Conservation (phyloP, 2,113 vertebrate genomes). For the Phylloscopus trochiloides region DNA sequence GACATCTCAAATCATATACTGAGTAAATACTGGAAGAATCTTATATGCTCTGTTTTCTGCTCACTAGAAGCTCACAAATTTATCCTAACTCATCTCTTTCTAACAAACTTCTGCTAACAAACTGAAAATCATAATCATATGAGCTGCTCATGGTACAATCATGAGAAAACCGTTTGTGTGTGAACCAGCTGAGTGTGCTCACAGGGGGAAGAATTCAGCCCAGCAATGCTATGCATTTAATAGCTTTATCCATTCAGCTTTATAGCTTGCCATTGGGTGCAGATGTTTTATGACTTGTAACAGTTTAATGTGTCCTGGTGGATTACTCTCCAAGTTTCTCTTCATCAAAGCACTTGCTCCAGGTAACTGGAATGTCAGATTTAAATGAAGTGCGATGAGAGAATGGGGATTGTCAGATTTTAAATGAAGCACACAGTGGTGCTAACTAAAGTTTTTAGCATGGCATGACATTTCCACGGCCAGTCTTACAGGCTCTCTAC, state of each 20-base stretch:
- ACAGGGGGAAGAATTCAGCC: slow-evolving; percentile 22
- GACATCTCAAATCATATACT: not conserved
- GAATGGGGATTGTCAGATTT: slow-evolving; percentile 49
- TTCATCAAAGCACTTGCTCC: slow-evolving; percentile 54
- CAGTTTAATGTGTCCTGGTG: slow-evolving; percentile 66
- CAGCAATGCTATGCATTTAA: slow-evolving; percentile 38
- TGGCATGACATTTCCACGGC: slow-evolving; percentile 14
- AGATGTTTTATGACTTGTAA: slow-evolving; percentile 70
- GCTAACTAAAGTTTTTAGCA: slow-evolving; percentile 44
- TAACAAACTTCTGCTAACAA: not conserved
- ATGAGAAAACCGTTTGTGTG: not conserved
- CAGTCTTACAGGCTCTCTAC: not conserved
- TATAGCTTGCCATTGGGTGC: slow-evolving; percentile 63
- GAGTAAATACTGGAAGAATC: not conserved
- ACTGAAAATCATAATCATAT: slow-evolving; percentile 29
- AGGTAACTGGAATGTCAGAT: slow-evolving; percentile 56
- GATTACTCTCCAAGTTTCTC: slow-evolving; percentile 55
- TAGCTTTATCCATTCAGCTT: slow-evolving; percentile 67
- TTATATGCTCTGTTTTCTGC: not conserved
- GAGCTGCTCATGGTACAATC: slow-evolving; percentile 5
- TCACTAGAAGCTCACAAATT: not conserved
- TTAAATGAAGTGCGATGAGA: slow-evolving; percentile 48
- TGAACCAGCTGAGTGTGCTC: slow-evolving; percentile 38
- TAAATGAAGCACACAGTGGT: not conserved
- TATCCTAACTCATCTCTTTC: not conserved